Conservation (phyloP, 2,113 vertebrate species). For the Tychaedon coryphoeus region DNA sequence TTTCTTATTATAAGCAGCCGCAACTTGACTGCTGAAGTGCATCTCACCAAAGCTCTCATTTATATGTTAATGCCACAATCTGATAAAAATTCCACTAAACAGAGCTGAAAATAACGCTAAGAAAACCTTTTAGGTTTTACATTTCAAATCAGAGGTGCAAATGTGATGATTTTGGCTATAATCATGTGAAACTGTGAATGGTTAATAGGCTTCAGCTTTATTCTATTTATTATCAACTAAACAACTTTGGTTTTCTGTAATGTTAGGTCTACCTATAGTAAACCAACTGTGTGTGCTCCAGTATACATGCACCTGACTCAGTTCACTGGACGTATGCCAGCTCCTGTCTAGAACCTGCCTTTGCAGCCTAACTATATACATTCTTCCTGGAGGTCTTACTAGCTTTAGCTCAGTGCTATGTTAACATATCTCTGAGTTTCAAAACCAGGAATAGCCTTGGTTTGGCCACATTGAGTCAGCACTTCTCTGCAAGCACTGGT, state of each 20-base stretch:
- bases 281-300: background rate
- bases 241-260: background rate
- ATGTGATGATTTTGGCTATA: background rate
- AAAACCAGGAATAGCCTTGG: background rate
- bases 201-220: background rate
- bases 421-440: background rate
- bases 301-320: background rate
- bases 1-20: background rate
- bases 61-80: background rate
- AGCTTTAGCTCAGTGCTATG: background rate
- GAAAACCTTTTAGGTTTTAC: background rate
- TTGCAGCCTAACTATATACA: background rate
- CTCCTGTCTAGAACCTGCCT: background rate
- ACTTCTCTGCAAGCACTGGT: background rate
- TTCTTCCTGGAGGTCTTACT: background rate
- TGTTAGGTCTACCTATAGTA: background rate
- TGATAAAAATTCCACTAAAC: background rate
- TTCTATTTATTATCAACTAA: background rate
- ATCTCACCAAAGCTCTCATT: background rate
- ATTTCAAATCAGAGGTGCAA: background rate
- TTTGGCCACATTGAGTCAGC: background rate
- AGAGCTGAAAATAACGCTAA: background rate
- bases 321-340: fast-evolving
- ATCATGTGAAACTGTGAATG: background rate
- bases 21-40: background rate